Evolutionary conservation across 1,140 invertebrate genomes (phyloP).

Genomic region (Megalonaias nervosa): DNA sequence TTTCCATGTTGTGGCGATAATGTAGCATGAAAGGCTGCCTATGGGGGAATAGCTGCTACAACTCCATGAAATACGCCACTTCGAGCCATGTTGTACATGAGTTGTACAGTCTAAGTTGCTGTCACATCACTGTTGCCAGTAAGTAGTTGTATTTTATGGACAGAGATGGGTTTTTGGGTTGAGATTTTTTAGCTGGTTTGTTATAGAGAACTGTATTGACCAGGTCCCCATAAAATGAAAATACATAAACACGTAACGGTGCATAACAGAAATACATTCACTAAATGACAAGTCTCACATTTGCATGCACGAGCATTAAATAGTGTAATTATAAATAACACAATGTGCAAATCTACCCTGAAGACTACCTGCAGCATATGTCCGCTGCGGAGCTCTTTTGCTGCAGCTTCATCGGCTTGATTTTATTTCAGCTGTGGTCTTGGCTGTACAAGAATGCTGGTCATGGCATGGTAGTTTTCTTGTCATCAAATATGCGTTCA

Average conservation of each 20-base stretch:
- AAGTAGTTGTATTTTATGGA: slow-evolving; percentile 4
- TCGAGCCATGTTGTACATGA: background rate
- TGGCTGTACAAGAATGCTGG: slow-evolving; percentile 17
- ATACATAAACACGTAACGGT: no score
- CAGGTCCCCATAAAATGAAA: no score
- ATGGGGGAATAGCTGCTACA: background rate
- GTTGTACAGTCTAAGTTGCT: background rate
- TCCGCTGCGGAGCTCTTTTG: slow-evolving; percentile 2
- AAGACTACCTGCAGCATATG: slow-evolving; percentile 1
- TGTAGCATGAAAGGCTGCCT: background rate
- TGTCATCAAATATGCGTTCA: slow-evolving; percentile 26
- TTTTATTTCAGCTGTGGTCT: background rate
- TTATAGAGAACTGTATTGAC: no score
- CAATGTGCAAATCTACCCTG: background rate
- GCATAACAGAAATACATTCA: no score
- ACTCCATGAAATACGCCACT: background rate
- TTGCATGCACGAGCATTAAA: no score
- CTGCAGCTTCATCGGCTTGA: background rate
- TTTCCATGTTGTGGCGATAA: background rate
- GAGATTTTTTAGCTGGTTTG: no score
- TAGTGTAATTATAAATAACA: background rate
- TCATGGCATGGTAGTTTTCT: slow-evolving; percentile 31
- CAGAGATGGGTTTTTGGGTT: background rate
- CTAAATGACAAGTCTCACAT: no score
- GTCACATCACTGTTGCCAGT: slow-evolving; percentile 6